A percentile compares a stretch with the other conserved stretches of the same genome.
Conservation (phyloP, 2,888 invertebrate genomes). For the Mythimna vitellina region DNA sequence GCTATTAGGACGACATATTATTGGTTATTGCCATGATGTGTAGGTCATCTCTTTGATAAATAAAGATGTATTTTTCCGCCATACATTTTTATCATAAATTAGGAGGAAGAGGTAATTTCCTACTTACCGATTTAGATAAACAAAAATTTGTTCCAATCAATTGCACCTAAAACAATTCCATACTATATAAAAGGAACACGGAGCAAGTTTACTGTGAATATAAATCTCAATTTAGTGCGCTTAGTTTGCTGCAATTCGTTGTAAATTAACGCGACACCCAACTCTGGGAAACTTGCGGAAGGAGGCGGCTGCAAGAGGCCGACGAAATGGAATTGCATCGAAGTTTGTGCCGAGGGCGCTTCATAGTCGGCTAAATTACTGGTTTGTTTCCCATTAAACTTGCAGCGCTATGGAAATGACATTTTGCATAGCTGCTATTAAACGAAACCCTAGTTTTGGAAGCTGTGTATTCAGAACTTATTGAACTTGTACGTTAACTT, state of each 20-base stretch:
- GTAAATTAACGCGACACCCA: constrained; percentile 58
- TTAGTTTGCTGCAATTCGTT: constrained; percentile 55
- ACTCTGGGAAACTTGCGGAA: constrained; percentile 53
- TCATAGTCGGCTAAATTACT: constrained; percentile 69
- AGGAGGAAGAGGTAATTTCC: neutral
- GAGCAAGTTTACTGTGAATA: constrained; percentile 35
- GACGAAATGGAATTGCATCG: constrained; percentile 62
- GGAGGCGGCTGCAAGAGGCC: constrained; percentile 52
- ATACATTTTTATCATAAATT: neutral
- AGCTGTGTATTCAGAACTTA: constrained; percentile 4
- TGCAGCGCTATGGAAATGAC: constrained; percentile 52
- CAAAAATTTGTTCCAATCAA: neutral
- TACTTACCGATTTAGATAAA: neutral
- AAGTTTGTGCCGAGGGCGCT: constrained; percentile 65
- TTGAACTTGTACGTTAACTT: neutral
- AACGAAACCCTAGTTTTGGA: constrained; percentile 10
- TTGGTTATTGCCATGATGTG: neutral
- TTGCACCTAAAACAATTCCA: neutral
- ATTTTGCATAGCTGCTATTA: constrained; percentile 40
- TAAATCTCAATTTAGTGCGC: constrained; percentile 56
- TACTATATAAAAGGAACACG: constrained; percentile 19
- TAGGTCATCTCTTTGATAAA: neutral
- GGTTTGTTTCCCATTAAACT: constrained; percentile 72
- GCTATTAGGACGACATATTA: constrained; percentile 1
- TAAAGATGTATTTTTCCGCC: neutral